A percentile compares a stretch with the other conserved stretches of the same genome.
Conservation (phyloP, 2,113 vertebrate genomes). For the Python bivittatus region DNA sequence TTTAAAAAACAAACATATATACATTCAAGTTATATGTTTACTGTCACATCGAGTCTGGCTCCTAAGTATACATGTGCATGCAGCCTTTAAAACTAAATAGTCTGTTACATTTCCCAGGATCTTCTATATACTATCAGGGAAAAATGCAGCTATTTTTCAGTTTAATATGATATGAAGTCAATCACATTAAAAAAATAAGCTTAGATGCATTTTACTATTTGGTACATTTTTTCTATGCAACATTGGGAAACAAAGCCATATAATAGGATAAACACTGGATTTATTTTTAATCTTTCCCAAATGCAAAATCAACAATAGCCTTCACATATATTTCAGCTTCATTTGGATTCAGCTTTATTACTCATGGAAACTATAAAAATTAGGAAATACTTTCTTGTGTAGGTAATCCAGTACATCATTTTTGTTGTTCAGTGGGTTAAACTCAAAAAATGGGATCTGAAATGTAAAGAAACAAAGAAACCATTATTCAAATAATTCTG, state of each 20-base stretch:
- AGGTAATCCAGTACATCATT: constrained; percentile 81
- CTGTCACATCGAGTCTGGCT: neutral
- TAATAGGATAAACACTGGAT: neutral
- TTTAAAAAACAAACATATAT: neutral
- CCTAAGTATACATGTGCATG: neutral
- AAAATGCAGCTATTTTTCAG: neutral
- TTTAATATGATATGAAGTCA: neutral
- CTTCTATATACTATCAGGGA: neutral
- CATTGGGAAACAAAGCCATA: constrained; percentile 33
- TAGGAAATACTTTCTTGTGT: constrained; percentile 87
- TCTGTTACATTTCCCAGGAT: neutral
- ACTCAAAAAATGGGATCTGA: constrained; percentile 88
- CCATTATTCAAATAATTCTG: neutral
- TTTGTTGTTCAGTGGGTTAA: constrained; percentile 71
- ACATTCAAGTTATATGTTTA: neutral
- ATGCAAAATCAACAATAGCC: neutral
- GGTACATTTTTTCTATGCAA: constrained; percentile 21
- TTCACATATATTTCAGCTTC: neutral
- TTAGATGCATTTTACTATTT: constrained; percentile 40
- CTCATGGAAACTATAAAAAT: constrained; percentile 71
- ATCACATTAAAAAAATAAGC: constrained; percentile 41
- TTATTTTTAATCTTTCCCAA: constrained; percentile 7
- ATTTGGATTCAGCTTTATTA: constrained; percentile 58
- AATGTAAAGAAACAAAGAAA: constrained; percentile 43
- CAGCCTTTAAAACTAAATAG: neutral